These are phyloP conservation scores for Gasterosteus nipponicus DNA, from an alignment of 2,113 vertebrate species.

Conservation along the genomic window DNA sequence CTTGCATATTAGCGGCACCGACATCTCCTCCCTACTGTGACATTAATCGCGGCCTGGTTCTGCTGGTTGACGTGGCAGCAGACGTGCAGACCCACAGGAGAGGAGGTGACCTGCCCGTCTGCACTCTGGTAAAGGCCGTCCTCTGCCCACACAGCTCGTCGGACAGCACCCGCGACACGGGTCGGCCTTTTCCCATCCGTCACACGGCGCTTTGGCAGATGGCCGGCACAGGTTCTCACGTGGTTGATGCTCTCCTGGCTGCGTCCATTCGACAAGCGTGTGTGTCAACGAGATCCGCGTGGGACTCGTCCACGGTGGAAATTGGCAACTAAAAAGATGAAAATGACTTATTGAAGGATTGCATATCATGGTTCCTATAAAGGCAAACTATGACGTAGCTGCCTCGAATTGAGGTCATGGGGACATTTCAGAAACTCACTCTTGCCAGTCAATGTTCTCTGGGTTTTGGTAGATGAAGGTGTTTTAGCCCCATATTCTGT, in stretches of 20 bases:
- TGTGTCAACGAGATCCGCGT: conserved; percentile 61
- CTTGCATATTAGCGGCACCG: conserved; percentile 19
- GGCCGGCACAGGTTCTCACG: conserved; percentile 62
- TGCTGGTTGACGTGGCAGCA: conserved; percentile 65
- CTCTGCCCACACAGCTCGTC: conserved; percentile 77
- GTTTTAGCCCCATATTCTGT: conserved; percentile 13
- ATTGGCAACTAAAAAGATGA: conserved; percentile 30
- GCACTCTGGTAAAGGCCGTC: conserved; percentile 67
- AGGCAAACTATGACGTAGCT: conserved; percentile 7
- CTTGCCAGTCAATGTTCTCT: neutral
- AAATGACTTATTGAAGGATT: conserved; percentile 1
- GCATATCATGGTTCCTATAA: neutral
- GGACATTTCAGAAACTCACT: conserved; percentile 4
- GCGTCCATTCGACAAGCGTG: conserved; percentile 63
- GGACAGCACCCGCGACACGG: conserved; percentile 70
- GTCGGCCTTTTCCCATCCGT: conserved; percentile 57
- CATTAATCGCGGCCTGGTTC: conserved; percentile 38
- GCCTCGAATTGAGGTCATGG: neutral
- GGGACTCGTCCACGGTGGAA: conserved; percentile 62
- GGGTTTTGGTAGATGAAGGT: conserved; percentile 27
- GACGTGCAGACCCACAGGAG: conserved; percentile 61
- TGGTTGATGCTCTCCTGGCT: conserved; percentile 60
- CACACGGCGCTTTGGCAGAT: conserved; percentile 76
- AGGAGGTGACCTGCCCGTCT: conserved; percentile 61
- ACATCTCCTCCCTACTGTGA: conserved; percentile 15